A percentile compares a stretch with the other conserved stretches of the same genome.
phyloP scores from a whole-genome alignment of 2,888 invertebrate species.

The Unio pictorum region DNA sequence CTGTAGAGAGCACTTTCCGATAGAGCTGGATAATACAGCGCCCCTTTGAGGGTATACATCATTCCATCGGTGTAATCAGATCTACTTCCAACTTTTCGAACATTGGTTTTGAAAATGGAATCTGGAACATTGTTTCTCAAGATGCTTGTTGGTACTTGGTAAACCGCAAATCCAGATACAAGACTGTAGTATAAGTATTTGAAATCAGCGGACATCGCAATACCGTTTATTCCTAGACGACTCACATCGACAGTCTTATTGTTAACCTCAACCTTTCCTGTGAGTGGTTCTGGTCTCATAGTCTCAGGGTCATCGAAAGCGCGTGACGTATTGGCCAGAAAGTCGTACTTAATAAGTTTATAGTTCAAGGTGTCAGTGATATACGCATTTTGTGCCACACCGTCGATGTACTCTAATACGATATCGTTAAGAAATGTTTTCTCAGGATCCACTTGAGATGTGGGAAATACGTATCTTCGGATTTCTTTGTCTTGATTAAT shows the following conservation, averaged over 20 bases:
- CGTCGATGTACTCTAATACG: conserved; percentile 35
- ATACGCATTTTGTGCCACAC: conserved; percentile 30
- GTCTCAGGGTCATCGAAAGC: conserved; percentile 20
- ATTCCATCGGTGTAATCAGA: conserved; percentile 25
- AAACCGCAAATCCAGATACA: conserved; percentile 21
- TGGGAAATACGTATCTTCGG: conserved; percentile 22
- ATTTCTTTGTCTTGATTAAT: conserved; percentile 18
- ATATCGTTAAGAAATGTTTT: conserved; percentile 37
- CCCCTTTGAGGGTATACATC: conserved; percentile 14
- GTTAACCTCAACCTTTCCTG: conserved; percentile 10
- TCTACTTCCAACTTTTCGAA: conserved; percentile 24
- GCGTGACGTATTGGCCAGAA: conserved; percentile 10
- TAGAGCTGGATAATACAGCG: conserved; percentile 31
- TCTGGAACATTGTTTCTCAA: conserved; percentile 5
- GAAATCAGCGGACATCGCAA: conserved; percentile 40
- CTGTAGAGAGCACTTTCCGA: conserved; percentile 24
- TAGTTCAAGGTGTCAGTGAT: conserved; percentile 29
- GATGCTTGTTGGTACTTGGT: conserved; percentile 19
- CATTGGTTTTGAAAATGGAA: background rate
- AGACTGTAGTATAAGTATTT: conserved; percentile 32
- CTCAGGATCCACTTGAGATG: conserved; percentile 15
- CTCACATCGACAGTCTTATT: background rate
- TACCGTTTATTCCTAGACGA: conserved; percentile 27
- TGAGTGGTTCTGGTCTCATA: conserved; percentile 7
- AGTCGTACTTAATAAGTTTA: conserved; percentile 29